A percentile compares a stretch with the other conserved stretches of the same genome.
phyloP scores from a whole-genome alignment of 2,113 vertebrate genomes.

The Plecturocebus donacophilus region DNA sequence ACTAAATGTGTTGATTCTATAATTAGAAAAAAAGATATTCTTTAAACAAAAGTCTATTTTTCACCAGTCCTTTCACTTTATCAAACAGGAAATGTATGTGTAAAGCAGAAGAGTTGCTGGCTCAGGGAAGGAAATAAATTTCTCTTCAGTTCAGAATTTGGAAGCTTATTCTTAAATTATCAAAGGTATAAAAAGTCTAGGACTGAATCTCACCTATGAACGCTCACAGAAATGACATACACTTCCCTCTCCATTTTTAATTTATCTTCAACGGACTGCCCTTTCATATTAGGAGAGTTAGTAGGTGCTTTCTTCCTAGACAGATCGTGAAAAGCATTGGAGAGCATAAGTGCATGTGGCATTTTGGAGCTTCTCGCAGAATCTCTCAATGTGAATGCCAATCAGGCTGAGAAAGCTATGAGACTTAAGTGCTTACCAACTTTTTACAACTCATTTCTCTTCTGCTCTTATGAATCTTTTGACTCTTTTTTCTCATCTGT shows the following conservation, averaged over 20 bases:
- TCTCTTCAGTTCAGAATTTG: neutral
- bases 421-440: neutral
- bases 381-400: neutral
- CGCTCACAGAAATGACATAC: neutral
- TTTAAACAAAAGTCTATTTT: neutral
- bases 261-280: neutral
- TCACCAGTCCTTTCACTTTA: neutral
- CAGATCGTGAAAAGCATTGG: neutral
- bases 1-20: neutral
- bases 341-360: neutral
- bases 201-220: neutral
- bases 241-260: neutral
- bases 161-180: neutral
- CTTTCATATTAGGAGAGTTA: neutral
- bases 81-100: neutral
- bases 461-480: neutral
- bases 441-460: neutral
- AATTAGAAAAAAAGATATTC: neutral
- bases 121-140: neutral
- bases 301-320: neutral
- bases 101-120: neutral
- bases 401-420: neutral
- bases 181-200: neutral
- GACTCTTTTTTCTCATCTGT: neutral
- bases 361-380: neutral